Evolutionary conservation across 2,888 invertebrate genomes (phyloP), one percentile per base, ranked within the genome.

Genomic region (Erebia palarica): DNA sequence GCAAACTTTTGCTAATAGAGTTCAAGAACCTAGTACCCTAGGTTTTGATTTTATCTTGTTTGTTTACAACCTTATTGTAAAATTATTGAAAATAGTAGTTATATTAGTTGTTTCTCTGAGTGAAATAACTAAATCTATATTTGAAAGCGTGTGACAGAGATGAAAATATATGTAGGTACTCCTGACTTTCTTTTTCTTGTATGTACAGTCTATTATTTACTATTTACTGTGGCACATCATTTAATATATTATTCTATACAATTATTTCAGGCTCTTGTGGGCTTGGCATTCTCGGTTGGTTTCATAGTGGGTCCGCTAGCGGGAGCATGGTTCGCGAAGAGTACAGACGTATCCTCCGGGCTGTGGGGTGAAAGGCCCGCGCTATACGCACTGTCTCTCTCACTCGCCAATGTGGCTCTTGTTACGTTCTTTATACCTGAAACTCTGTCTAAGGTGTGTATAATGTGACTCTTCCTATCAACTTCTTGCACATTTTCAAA

Each of bases 231-330:
- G 27, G 11, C 47, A 47, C 47, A 3, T 10, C 47, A 10, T 44
- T 44, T 44, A 44, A 11, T 44, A 27, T 27, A 47, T 49, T n/a
- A 53, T 16, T 5, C 11, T 57, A 27, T 27, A 44, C 27, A 59
- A 59, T 65, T 53, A 1, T 73, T 73, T 67, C 92, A 98, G 98
- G 99, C 99, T n/a, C 89, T 99, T 68, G 97, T 99, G 75, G 99
- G 99, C 13, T 96, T 99, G 79, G 98, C 99, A 9, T 99, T 99
- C 91, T 99, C 99, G 1, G 90, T 99, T 73, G 99, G 99, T n/a
- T 99, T 99, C 89, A 97, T 99, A 79, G 92, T 98, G 74, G 99
- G 99, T 0, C 99, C 99, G 3, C 94, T 98, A 87, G 97, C 99
- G 76, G 99, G 99, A 36, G 99, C 99, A 5, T 94, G 95, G 85